Conservation (phyloP, 2,113 vertebrate species). For the Phaethon lepturus region DNA sequence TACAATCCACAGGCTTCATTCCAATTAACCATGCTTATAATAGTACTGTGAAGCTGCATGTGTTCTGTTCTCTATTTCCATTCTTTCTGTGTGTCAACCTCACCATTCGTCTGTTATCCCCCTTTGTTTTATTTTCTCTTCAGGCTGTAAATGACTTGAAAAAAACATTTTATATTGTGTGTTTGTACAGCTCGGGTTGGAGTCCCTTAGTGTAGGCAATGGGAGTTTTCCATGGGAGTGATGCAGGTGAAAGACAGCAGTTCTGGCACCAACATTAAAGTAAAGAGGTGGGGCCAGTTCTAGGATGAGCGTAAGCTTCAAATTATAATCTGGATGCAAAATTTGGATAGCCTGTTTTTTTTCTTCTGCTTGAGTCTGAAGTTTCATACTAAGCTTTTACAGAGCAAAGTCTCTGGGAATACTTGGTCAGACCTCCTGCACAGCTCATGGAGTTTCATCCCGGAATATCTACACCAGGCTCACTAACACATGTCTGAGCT, state of each 20-base stretch:
- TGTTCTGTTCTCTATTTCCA: neutral
- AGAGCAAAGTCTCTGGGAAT: neutral
- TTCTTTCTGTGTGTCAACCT: neutral
- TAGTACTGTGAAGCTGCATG: neutral
- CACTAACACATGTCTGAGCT: neutral
- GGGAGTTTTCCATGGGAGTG: neutral
- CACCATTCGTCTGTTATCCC: neutral
- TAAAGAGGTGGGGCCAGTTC: neutral
- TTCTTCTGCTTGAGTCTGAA: neutral
- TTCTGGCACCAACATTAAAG: slow-evolving; percentile 31
- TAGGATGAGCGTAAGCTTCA: neutral
- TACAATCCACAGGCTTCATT: neutral
- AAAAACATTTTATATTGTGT: neutral
- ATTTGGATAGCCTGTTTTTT: neutral
- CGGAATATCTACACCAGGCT: neutral
- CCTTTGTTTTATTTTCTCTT: neutral
- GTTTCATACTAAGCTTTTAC: neutral
- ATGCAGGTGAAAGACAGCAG: neutral
- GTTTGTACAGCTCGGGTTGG: neutral
- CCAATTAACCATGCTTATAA: neutral
- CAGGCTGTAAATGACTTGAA: neutral
- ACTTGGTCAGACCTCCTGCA: neutral
- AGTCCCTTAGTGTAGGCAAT: neutral
- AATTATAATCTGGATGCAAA: neutral
- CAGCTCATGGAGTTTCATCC: neutral